Percentiles rank a stretch among this genome's conserved stretches.
These are phyloP conservation scores for Sisyra nigra DNA, from an alignment of 2,888 invertebrate genomes.

Conservation along the genomic window DNA sequence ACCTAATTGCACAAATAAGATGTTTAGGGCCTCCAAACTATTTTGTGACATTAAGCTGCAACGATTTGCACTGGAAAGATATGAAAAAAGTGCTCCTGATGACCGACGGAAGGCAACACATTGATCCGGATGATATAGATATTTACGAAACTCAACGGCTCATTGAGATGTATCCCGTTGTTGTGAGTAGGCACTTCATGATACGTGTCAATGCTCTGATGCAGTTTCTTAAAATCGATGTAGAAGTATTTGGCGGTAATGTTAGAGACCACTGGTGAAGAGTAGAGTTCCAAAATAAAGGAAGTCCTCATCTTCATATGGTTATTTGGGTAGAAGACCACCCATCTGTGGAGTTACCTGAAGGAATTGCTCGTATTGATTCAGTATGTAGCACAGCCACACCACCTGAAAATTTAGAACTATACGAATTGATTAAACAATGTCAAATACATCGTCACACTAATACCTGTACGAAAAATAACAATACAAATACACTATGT, in stretches of 20 bases:
- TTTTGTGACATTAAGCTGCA: slow-evolving; percentile 12
- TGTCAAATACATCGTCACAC: slow-evolving; percentile 13
- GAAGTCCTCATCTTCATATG: slow-evolving; percentile 13
- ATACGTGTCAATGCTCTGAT: slow-evolving; percentile 1
- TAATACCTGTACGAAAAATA: slow-evolving; percentile 11
- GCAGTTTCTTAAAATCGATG: not conserved
- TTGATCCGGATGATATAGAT: slow-evolving; percentile 7
- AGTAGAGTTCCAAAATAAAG: slow-evolving; percentile 14
- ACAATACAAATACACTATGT: too few relatives aligned
- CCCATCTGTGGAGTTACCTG: slow-evolving; percentile 13
- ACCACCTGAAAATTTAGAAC: slow-evolving; percentile 10
- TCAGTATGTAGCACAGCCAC: slow-evolving; percentile 10
- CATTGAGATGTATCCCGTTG: slow-evolving; percentile 10
- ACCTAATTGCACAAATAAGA: slow-evolving; percentile 14
- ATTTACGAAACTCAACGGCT: slow-evolving; percentile 6
- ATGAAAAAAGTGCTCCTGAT: slow-evolving; percentile 15
- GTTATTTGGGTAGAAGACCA: slow-evolving; percentile 4
- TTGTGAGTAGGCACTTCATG: slow-evolving; percentile 12
- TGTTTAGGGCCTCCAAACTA: slow-evolving; percentile 15
- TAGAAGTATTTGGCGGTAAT: not conserved
- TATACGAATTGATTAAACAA: slow-evolving; percentile 11
- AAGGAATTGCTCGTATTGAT: too few relatives aligned
- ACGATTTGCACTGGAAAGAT: slow-evolving; percentile 17
- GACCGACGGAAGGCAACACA: slow-evolving; percentile 13
- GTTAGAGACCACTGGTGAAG: slow-evolving; percentile 9